Conservation (phyloP, 2,888 invertebrate genomes). For the Maniola hyperantus region DNA sequence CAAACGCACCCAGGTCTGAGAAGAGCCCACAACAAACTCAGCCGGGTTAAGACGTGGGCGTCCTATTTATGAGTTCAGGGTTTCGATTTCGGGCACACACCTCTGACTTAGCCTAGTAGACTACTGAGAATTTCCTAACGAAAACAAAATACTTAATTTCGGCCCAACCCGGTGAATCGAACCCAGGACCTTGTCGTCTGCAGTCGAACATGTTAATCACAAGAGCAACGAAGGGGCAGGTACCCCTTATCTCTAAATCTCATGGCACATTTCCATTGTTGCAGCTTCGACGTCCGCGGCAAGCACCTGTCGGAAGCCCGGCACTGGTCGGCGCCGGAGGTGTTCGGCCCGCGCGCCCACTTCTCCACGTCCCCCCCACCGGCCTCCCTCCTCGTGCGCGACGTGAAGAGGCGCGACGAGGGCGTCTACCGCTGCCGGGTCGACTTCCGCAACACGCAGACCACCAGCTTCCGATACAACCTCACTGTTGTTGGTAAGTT, state of each 20-base stretch:
- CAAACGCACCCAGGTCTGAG: too few relatives aligned
- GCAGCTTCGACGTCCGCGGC: constrained; percentile 93
- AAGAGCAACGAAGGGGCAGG: too few relatives aligned
- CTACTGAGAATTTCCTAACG: too few relatives aligned
- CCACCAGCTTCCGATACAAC: constrained; percentile 94
- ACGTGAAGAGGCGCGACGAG: constrained; percentile 93
- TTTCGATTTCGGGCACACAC: too few relatives aligned
- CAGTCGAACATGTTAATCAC: too few relatives aligned
- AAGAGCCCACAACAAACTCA: too few relatives aligned
- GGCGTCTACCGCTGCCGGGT: constrained; percentile 95
- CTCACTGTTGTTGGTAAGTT: constrained; percentile 94
- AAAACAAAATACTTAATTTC: too few relatives aligned
- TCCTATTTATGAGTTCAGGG: too few relatives aligned
- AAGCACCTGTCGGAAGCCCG: constrained; percentile 90
- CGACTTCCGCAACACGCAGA: constrained; percentile 95
- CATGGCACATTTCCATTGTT: constrained; percentile 53
- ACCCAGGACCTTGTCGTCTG: too few relatives aligned
- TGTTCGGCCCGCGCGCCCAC: constrained; percentile 93
- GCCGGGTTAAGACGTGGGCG: too few relatives aligned
- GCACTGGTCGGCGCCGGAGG: constrained; percentile 93
- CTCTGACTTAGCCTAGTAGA: too few relatives aligned
- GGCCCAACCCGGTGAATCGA: too few relatives aligned
- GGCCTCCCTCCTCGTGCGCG: constrained; percentile 88
- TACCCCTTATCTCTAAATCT: background rate
- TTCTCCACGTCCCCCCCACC: constrained; percentile 91